These are phyloP conservation scores for Drosophila greeni DNA, from an alignment of 2,888 invertebrate species.

Conservation along the genomic window DNA sequence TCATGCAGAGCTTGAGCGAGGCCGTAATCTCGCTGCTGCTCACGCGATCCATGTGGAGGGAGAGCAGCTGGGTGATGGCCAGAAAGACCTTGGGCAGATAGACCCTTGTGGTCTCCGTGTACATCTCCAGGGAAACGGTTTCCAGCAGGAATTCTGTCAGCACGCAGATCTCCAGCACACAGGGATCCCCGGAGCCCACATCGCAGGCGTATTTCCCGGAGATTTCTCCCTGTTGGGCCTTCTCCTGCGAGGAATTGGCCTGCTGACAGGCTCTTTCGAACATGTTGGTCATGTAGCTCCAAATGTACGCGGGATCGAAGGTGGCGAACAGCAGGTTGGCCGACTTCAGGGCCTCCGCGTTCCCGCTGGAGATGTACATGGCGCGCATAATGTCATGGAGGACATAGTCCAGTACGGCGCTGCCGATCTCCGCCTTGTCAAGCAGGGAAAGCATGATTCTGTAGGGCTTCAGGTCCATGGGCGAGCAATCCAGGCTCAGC, in stretches of 20 bases:
- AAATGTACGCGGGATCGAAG: slow-evolving; percentile 90
- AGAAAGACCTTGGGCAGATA: slow-evolving; percentile 88
- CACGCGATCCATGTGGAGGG: slow-evolving; percentile 80
- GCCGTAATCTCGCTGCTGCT: slow-evolving; percentile 82
- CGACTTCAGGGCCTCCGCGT: slow-evolving; percentile 87
- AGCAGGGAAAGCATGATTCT: slow-evolving; percentile 89
- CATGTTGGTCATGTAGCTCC: slow-evolving; percentile 87
- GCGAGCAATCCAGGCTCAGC: slow-evolving; percentile 80
- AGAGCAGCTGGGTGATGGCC: slow-evolving; percentile 83
- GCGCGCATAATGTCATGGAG: slow-evolving; percentile 88
- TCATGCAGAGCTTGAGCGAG: slow-evolving; percentile 84
- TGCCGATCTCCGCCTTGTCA: slow-evolving; percentile 92
- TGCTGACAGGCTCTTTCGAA: slow-evolving; percentile 82
- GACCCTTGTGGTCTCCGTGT: slow-evolving; percentile 87
- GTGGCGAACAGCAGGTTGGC: slow-evolving; percentile 91
- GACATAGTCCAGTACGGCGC: slow-evolving; percentile 86
- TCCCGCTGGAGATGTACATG: slow-evolving; percentile 80
- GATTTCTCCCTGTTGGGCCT: slow-evolving; percentile 35
- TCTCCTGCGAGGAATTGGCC: slow-evolving; percentile 45
- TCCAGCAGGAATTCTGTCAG: slow-evolving; percentile 88
- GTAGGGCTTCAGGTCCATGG: slow-evolving; percentile 85
- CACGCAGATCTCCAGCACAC: slow-evolving; percentile 84
- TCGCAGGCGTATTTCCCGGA: slow-evolving; percentile 71
- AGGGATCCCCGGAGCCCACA: slow-evolving; percentile 84
- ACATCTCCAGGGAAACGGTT: slow-evolving; percentile 86